Evolutionary conservation across 2,888 invertebrate species (phyloP), one percentile per base, ranked within the genome.

Genomic region (Tridacna gigas): DNA sequence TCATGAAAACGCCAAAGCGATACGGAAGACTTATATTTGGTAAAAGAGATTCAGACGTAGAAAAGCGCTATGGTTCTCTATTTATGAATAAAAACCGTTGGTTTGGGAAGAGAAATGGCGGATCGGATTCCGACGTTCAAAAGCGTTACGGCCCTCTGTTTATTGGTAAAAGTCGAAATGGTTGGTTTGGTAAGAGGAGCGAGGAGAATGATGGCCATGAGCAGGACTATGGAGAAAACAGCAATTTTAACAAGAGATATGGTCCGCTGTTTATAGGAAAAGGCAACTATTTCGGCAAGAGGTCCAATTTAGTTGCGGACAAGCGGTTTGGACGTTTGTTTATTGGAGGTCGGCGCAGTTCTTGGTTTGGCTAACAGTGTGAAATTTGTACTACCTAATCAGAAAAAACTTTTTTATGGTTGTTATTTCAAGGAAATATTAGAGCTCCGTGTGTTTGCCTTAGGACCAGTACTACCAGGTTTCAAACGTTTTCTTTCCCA

Each of bases 281-380:
- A 28, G 75, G 74, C 18, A 45, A 69, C 20, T 75, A 78, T 28
- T 71, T 63, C 37, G 37, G 71, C n/a, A 48, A 51, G 48, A 45
- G 61, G 37, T 73, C 79, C 18, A 61, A 63, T 12, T 4, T 51
- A 28, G n/a, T 61, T 4, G 51, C 22, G n/a, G 51, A 80, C 22
- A 84, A 84, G 56, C 60, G 83, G 20, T 84, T 47, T 51, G 83
- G 83, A 3, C 77, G 80, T 18, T 66, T 84, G 0, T 84, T 84
- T 45, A 78, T 80, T 15, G 83, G 83, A 0, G 79, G 82, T 61
- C 56, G 82, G 9, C 63, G 75, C 12, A 37, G 61, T 15, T 47
- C 63, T 7, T 75, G 63, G 61, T 63, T 75, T 11, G 75, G 75
- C 9, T 75, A 45, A 63, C 37, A 37, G 37, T 4, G 7, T 37